Conservation (phyloP, 1,140 invertebrate species). For the Araneus ventricosus region DNA sequence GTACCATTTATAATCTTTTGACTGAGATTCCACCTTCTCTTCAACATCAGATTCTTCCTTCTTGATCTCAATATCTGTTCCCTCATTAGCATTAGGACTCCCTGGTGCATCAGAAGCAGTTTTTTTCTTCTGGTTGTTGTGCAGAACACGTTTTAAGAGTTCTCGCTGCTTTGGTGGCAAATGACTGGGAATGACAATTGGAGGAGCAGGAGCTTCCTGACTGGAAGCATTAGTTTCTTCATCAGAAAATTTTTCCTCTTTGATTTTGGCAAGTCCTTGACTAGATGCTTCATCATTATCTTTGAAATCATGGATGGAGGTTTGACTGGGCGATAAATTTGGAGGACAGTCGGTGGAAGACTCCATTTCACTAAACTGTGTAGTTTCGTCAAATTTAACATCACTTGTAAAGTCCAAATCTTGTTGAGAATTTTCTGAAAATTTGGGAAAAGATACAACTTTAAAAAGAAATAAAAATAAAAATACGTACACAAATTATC, state of each 20-base stretch:
- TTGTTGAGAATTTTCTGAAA: slow-evolving; percentile 22
- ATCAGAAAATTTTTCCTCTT: neutral
- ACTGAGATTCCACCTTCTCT: slow-evolving; percentile 82
- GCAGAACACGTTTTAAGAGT: slow-evolving; percentile 85
- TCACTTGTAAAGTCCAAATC: slow-evolving; percentile 58
- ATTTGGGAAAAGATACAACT: neutral
- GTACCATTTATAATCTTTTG: slow-evolving; percentile 84
- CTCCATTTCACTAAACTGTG: slow-evolving; percentile 72
- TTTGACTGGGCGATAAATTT: neutral
- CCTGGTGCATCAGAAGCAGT: neutral
- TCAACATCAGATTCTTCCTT: slow-evolving; percentile 26
- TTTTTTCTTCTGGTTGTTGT: slow-evolving; percentile 77
- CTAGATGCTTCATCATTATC: neutral
- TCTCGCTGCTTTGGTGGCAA: slow-evolving; percentile 86
- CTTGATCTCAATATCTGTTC: slow-evolving; percentile 13
- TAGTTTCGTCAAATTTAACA: slow-evolving; percentile 69
- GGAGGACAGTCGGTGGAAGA: slow-evolving; percentile 59
- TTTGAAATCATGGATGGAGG: neutral
- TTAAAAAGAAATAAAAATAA: neutral
- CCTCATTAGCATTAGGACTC: neutral
- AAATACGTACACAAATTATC: neutral
- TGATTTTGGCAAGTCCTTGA: neutral
- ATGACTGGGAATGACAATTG: slow-evolving; percentile 80
- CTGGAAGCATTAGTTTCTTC: neutral
- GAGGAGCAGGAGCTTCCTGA: slow-evolving; percentile 20